Percentiles rank a stretch among this genome's conserved stretches.
Conservation (phyloP, 2,797 vertebrate genomes). For the Peromyscus eremicus region DNA sequence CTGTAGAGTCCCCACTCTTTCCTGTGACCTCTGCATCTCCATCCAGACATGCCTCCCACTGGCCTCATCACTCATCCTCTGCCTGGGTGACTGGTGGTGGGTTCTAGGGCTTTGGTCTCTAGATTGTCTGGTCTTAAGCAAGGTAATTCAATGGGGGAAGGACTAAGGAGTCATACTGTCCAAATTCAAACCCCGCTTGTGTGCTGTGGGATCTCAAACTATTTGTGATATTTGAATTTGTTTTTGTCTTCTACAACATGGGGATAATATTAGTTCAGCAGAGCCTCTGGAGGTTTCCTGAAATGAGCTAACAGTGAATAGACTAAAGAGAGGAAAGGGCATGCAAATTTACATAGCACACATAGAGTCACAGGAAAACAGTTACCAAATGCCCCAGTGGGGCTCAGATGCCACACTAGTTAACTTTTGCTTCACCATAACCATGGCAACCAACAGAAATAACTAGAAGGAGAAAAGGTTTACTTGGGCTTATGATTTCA, state of each 20-base stretch:
- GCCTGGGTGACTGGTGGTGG: neutral
- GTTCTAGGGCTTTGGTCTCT: neutral
- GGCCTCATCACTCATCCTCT: rapidly evolving
- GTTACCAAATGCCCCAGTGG: neutral
- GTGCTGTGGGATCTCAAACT: neutral
- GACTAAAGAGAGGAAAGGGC: neutral
- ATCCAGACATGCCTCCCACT: neutral
- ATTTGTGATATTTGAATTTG: neutral
- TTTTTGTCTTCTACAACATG: neutral
- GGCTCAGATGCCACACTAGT: too few relatives aligned
- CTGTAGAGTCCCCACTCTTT: neutral
- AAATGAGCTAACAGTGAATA: neutral
- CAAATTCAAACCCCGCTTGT: neutral
- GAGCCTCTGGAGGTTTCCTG: neutral
- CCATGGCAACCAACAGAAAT: neutral
- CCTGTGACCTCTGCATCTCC: neutral
- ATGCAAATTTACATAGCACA: too few relatives aligned
- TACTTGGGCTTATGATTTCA: neutral
- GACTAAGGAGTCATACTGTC: neutral
- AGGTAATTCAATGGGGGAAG: neutral
- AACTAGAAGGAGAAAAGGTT: neutral
- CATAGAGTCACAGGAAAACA: neutral
- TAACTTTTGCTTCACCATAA: neutral
- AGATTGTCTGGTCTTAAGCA: neutral
- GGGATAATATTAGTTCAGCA: neutral